These are phyloP conservation scores for Tyria jacobaeae DNA, from an alignment of 2,888 invertebrate genomes.

Conservation along the genomic window DNA sequence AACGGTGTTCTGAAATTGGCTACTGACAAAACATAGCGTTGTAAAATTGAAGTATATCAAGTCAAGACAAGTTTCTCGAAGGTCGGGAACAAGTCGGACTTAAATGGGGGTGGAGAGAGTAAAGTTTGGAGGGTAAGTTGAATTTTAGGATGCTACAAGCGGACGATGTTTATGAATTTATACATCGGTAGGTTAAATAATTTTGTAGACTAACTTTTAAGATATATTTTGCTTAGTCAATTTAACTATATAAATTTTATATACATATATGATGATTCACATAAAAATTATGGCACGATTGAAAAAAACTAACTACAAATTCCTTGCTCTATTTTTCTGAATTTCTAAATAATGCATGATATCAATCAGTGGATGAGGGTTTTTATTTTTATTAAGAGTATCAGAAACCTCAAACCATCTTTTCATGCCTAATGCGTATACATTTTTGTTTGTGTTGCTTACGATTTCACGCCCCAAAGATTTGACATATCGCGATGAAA, in stretches of 20 bases:
- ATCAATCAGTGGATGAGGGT: too few relatives aligned
- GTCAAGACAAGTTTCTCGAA: conserved; percentile 37
- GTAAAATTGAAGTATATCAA: conserved; percentile 34
- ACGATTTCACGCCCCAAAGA: too few relatives aligned
- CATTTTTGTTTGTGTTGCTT: too few relatives aligned
- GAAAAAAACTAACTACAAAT: too few relatives aligned
- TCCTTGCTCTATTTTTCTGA: too few relatives aligned
- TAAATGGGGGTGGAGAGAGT: conserved; percentile 15
- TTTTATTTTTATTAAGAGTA: too few relatives aligned
- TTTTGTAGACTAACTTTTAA: conserved; percentile 37
- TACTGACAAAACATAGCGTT: conserved; percentile 20
- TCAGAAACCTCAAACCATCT: too few relatives aligned
- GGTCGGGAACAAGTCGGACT: conserved; percentile 23
- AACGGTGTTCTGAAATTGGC: conserved; percentile 29
- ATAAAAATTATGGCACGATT: neutral
- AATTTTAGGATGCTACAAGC: conserved; percentile 46
- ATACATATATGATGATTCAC: too few relatives aligned
- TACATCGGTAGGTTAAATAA: conserved; percentile 44
- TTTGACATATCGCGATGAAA: too few relatives aligned
- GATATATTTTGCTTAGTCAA: neutral
- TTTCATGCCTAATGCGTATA: too few relatives aligned
- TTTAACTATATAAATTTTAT: too few relatives aligned
- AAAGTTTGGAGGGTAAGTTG: conserved; percentile 46
- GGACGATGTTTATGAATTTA: conserved; percentile 45
- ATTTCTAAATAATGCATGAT: too few relatives aligned